These are phyloP conservation scores for Natator depressus DNA, from an alignment of 2,113 vertebrate species.

Conservation along the genomic window DNA sequence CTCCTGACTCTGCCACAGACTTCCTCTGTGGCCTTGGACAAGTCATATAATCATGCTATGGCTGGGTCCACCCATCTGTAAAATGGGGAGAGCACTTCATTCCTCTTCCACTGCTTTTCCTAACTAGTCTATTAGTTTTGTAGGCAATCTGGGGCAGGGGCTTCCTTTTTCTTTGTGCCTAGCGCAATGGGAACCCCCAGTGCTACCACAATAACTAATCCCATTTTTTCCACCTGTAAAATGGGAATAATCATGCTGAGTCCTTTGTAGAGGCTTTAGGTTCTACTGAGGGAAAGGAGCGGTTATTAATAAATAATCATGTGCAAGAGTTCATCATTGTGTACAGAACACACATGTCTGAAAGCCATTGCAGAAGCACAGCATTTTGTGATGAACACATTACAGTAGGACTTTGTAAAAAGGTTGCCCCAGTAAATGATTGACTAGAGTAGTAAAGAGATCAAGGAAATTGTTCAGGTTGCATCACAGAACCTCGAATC, in stretches of 20 bases:
- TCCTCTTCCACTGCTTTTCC: slow-evolving; percentile 9
- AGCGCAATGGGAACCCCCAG: neutral
- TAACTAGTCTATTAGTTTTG: neutral
- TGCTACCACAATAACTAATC: neutral
- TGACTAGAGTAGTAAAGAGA: slow-evolving; percentile 48
- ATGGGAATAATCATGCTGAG: neutral
- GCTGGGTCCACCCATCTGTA: neutral
- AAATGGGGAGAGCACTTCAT: neutral
- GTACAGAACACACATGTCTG: neutral
- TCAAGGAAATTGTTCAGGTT: slow-evolving; percentile 9
- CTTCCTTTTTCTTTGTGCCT: neutral
- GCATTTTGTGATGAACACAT: neutral
- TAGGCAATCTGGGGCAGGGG: slow-evolving; percentile 21
- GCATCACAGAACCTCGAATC: neutral
- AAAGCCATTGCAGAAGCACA: neutral
- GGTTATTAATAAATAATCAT: neutral
- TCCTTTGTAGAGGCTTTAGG: neutral
- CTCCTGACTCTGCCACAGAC: neutral
- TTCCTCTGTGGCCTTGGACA: neutral
- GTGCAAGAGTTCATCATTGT: neutral
- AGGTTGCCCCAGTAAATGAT: slow-evolving; percentile 48
- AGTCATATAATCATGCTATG: slow-evolving; percentile 15
- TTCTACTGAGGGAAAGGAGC: neutral
- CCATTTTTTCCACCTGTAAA: neutral
- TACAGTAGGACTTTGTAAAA: slow-evolving; percentile 22